Evolutionary conservation across 2,888 invertebrate species (phyloP).

Genomic region (Drosophila mercatorum): DNA sequence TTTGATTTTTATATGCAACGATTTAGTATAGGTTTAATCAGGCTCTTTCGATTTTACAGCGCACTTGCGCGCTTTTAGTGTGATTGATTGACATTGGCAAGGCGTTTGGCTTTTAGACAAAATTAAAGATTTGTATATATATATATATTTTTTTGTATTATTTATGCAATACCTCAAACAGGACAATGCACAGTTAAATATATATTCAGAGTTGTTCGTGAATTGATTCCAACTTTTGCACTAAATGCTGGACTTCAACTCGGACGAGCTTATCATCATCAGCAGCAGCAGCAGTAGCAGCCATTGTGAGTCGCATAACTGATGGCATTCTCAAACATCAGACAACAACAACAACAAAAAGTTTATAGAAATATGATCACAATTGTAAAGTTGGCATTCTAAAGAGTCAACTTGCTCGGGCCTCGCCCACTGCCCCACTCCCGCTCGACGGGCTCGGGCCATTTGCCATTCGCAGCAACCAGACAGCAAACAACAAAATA

Average conservation of each 20-base stretch:
- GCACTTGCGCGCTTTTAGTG: constrained; percentile 68
- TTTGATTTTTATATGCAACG: constrained; percentile 64
- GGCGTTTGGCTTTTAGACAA: constrained; percentile 25
- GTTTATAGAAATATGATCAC: constrained; percentile 27
- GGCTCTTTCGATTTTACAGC: constrained; percentile 62
- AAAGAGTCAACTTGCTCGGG: constrained; percentile 9
- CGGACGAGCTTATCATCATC: too few species aligned
- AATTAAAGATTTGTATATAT: constrained; percentile 13
- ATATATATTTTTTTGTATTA: too few species aligned
- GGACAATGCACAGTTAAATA: too few species aligned
- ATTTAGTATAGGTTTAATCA: constrained; percentile 66
- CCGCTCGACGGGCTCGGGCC: constrained; percentile 32
- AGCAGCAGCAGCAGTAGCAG: constrained; percentile 21
- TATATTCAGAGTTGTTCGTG: constrained; percentile 35
- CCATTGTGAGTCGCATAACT: constrained; percentile 21
- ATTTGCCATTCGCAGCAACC: constrained; percentile 60
- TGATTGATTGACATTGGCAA: constrained; percentile 65
- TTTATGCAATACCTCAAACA: too few species aligned
- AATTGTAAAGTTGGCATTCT: constrained; percentile 39
- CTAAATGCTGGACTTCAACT: constrained; percentile 24
- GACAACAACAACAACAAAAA: constrained; percentile 22
- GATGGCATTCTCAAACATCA: constrained; percentile 34
- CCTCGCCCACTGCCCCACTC: neutral
- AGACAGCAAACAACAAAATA: constrained; percentile 57
- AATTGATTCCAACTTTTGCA: constrained; percentile 57